Base-by-base conservation (phyloP, 2,113 vertebrate species). In the Etia nguti region DNA sequence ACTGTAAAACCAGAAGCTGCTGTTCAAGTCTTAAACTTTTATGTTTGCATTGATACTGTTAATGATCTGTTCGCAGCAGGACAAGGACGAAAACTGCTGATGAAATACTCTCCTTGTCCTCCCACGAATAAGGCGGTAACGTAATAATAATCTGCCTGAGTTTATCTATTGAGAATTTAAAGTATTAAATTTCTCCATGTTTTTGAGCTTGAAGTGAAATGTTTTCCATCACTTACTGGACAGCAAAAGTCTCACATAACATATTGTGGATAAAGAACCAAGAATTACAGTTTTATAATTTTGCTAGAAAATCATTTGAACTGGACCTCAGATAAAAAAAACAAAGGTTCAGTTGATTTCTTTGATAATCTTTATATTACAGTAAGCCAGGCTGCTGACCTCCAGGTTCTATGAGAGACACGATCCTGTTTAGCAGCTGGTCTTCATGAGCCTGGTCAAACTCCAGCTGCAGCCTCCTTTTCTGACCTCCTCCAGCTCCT, bases 371-470 rank as follows among this genome's bases (percentile, higher is more conserved):
- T 75, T 46, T 43, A 56, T 22, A 56, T 15, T 31, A 9, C 16
- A 9, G 6, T 79, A 65, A 75, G 43, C 75, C 10, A 52, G n/a
- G 18, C 6, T 46, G 85, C 89, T 38, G 24, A 95, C 94, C 96
- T 0, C 97, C 96, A 0, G 98, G 98, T 93, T 99, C 98, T 0
- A 98, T 96, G 34, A 99, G 97, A 1, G 96, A 97, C 93, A 98
- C 65, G 84, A 99, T 98, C 86, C 97, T 96, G 90, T 92, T 95
- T 88, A 99, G 90, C 68, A 99, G 95, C 16, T 96, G 81, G 0
- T 98, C 98, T 95, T 99, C 98, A 0, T 95, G 92, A 2, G 93
- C 92, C 0, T 95, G 96, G 82, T 98, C 97, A 8, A 98, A 99
- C 89, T 99, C 98, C 94, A 99, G 95, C 80, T 95, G 96, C 43